Conservation (phyloP, 1,140 invertebrate species). For the Doryteuthis pealeii region DNA sequence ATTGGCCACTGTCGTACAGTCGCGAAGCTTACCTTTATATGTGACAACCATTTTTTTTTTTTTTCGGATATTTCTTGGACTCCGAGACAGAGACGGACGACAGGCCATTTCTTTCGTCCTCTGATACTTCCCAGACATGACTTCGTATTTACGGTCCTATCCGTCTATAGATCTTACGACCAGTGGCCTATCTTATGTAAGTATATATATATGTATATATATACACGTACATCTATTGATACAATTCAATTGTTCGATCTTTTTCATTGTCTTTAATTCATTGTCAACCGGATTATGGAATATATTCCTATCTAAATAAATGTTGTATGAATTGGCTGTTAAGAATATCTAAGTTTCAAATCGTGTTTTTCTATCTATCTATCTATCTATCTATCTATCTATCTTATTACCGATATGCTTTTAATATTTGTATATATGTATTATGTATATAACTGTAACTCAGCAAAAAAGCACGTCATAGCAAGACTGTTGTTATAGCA, state of each 20-base stretch:
- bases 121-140: not conserved
- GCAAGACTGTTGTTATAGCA: too few species aligned
- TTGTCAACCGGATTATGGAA: too few species aligned
- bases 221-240: not conserved
- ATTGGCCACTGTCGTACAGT: not conserved
- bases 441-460: too few species aligned
- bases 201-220: not conserved
- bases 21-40: not conserved
- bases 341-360: too few species aligned
- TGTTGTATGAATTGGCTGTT: too few species aligned
- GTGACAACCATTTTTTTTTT: not conserved
- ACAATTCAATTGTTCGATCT: too few species aligned
- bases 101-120: not conserved
- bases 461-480: too few species aligned
- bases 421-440: not conserved
- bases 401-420: not conserved
- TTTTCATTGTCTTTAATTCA: too few species aligned
- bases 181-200: not conserved
- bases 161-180: not conserved
- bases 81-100: not conserved
- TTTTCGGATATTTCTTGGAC: not conserved
- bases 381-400: conserved; percentile 2
- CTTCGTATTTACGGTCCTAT: not conserved
- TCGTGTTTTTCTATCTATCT: conserved; percentile 2
- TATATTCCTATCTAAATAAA: too few species aligned